Percentiles rank a stretch among this genome's conserved stretches.
Evolutionary conservation across 2,113 vertebrate species (phyloP).

Genomic region (Callochromis pleurospilus): DNA sequence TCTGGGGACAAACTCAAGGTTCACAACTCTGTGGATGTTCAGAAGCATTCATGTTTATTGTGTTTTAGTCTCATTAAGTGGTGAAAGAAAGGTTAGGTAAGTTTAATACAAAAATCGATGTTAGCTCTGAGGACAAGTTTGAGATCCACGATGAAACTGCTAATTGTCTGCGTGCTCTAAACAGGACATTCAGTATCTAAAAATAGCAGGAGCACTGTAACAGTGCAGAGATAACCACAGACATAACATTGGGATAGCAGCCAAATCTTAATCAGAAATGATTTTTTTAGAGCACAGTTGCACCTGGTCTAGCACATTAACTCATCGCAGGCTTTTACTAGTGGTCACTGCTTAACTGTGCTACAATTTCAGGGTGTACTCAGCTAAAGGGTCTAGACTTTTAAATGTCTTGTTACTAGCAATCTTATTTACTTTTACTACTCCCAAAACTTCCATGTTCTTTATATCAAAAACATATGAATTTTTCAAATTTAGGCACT

Average conservation of each 20-base stretch:
- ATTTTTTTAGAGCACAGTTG: not conserved
- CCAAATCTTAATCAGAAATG: not conserved
- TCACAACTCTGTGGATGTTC: not conserved
- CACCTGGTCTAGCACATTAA: not conserved
- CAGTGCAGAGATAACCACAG: not conserved
- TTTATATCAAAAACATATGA: not conserved
- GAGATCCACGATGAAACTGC: not conserved
- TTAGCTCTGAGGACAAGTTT: not conserved
- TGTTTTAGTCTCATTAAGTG: not conserved
- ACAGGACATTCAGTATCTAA: not conserved
- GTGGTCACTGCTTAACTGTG: not conserved
- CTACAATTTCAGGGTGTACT: not conserved
- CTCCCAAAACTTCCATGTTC: not conserved
- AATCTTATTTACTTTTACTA: not conserved
- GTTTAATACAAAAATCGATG: not conserved
- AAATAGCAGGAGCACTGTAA: not conserved
- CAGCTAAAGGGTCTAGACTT: not conserved
- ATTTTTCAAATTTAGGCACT: not conserved
- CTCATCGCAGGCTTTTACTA: not conserved
- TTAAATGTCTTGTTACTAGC: constrained; percentile 3
- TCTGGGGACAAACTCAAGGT: not conserved
- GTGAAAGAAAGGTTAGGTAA: not conserved
- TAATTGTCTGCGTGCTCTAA: not conserved
- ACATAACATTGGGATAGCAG: not conserved
- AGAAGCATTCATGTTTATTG: not conserved